These are phyloP conservation scores for Pegoplata infirma DNA, from an alignment of 2,888 invertebrate species.

Conservation along the genomic window DNA sequence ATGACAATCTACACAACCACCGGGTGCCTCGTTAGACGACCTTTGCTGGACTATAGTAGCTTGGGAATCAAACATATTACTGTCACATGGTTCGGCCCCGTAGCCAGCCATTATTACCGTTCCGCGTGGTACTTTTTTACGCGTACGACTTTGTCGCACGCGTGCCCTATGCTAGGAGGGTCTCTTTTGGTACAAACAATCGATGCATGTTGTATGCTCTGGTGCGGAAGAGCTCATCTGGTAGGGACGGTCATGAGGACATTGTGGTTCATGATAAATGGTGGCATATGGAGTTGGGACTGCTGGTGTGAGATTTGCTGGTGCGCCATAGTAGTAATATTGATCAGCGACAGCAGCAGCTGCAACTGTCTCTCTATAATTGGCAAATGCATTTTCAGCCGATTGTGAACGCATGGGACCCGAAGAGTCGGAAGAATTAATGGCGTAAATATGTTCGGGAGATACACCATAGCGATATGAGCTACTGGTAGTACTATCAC, in stretches of 20 bases:
- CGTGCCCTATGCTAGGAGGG: conserved; percentile 84
- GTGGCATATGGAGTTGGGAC: conserved; percentile 51
- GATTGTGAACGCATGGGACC: conserved; percentile 76
- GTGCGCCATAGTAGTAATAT: conserved; percentile 60
- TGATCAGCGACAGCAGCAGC: conserved; percentile 26
- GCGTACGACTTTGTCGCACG: conserved; percentile 82
- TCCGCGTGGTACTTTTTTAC: conserved; percentile 79
- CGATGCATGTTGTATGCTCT: conserved; percentile 86
- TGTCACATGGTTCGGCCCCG: conserved; percentile 49
- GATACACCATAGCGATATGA: conserved; percentile 74
- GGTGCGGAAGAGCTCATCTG: conserved; percentile 78
- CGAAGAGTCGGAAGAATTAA: conserved; percentile 69
- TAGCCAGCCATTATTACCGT: conserved; percentile 66
- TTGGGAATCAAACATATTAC: conserved; percentile 55
- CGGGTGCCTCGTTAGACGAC: conserved; percentile 65
- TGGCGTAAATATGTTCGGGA: conserved; percentile 75
- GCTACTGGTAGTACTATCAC: conserved; percentile 75
- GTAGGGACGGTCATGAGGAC: conserved; percentile 70
- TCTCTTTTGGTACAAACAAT: conserved; percentile 84
- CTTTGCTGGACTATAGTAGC: conserved; percentile 50
- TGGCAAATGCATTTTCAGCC: conserved; percentile 77
- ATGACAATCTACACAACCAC: conserved; percentile 77
- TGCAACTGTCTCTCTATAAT: conserved; percentile 77
- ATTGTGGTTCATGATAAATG: conserved; percentile 65
- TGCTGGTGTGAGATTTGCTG: conserved; percentile 55